Evolutionary conservation across 2,797 vertebrate genomes (phyloP).

Genomic region (Ambastaia sidthimunki): DNA sequence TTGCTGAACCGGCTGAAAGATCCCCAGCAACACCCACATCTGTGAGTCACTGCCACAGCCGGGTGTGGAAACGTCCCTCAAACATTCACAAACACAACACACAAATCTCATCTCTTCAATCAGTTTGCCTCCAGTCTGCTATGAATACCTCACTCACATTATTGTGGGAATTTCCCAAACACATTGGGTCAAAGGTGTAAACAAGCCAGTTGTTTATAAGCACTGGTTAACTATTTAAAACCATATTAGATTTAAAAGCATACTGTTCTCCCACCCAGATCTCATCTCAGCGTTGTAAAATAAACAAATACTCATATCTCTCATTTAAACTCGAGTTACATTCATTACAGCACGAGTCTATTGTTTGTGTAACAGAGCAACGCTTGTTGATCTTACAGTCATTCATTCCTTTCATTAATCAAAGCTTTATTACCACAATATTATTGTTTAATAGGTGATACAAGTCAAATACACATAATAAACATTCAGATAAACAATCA

Average conservation of each 20-base stretch:
- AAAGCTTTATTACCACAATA: too few species aligned
- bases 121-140: background rate
- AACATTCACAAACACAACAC: slow-evolving; percentile 5
- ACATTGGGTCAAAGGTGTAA: background rate
- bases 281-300: background rate
- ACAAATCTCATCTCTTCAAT: background rate
- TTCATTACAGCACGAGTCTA: too few species aligned
- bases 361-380: too few species aligned
- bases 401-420: too few species aligned
- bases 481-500: too few species aligned
- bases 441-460: too few species aligned
- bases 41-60: slow-evolving; percentile 16
- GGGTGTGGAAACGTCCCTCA: slow-evolving; percentile 1
- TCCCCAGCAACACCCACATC: background rate
- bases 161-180: background rate
- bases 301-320: background rate
- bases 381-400: too few species aligned
- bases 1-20: slow-evolving; percentile 5
- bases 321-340: too few species aligned
- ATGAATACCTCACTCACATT: background rate
- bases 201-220: background rate
- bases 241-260: background rate
- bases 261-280: background rate
- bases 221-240: background rate
- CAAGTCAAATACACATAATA: too few species aligned